Evolutionary conservation across 2,797 vertebrate species (phyloP).

Genomic region (Melopsittacus undulatus): DNA sequence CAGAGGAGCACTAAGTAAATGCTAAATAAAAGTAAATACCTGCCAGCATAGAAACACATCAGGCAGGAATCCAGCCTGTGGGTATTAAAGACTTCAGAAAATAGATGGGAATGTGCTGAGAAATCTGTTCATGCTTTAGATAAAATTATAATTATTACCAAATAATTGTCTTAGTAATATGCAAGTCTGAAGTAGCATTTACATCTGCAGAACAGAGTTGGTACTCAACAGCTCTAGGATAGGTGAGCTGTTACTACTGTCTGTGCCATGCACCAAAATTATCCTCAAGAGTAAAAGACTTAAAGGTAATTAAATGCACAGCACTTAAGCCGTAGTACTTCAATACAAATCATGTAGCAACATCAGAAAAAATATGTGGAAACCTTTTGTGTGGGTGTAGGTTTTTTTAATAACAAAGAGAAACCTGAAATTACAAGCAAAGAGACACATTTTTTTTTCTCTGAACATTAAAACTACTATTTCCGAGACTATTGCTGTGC

Average conservation of each 20-base stretch:
- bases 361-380: not conserved
- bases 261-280: not conserved
- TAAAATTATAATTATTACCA: not conserved
- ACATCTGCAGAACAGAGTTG: not conserved
- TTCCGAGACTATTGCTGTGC: not conserved
- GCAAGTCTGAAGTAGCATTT: not conserved
- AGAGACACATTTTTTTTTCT: not conserved
- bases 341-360: not conserved
- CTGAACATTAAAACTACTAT: not conserved
- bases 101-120: not conserved
- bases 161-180: not conserved
- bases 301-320: not conserved
- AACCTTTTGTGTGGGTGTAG: not conserved
- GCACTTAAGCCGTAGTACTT: not conserved
- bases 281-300: not conserved
- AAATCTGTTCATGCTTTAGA: not conserved
- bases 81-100: not conserved
- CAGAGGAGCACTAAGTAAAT: constrained; percentile 46
- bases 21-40: constrained; percentile 56
- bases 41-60: not conserved
- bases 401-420: not conserved
- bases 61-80: not conserved
- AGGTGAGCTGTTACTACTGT: not conserved
- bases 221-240: not conserved
- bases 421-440: not conserved